Percentiles rank a stretch among this genome's conserved stretches.
These are phyloP conservation scores for Chaetophractus vellerosus DNA, from an alignment of 2,797 vertebrate genomes.

Conservation along the genomic window DNA sequence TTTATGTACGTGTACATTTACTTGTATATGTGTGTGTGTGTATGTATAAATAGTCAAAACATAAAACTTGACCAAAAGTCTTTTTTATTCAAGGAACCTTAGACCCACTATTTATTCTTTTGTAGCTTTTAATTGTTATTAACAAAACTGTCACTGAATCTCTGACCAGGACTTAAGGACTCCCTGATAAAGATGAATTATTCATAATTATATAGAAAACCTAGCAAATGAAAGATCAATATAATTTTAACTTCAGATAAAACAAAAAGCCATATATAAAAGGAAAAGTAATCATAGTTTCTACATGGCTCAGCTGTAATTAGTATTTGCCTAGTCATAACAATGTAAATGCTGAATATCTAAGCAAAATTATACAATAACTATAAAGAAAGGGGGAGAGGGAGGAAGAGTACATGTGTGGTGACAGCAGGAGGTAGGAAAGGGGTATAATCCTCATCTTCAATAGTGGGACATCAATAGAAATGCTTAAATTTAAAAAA, in stretches of 20 bases:
- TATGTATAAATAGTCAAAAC: slow-evolving; percentile 22
- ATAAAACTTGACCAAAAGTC: neutral
- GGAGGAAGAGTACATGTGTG: neutral
- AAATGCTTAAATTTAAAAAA: neutral
- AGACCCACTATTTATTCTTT: slow-evolving; percentile 35
- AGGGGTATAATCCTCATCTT: neutral
- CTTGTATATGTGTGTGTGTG: neutral
- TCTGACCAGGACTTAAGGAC: slow-evolving; percentile 22
- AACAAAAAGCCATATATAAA: neutral
- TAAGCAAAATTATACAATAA: neutral
- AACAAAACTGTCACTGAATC: slow-evolving; percentile 23
- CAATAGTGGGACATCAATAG: neutral
- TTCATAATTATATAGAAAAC: slow-evolving; percentile 29
- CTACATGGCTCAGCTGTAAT: neutral
- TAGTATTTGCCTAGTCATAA: neutral
- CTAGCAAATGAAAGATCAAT: slow-evolving; percentile 32
- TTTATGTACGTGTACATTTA: too few species aligned
- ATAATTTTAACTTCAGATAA: neutral
- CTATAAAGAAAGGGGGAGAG: neutral
- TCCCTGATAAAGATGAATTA: slow-evolving; percentile 1
- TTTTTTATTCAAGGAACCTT: neutral
- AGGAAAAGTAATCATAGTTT: neutral
- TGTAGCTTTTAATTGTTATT: neutral
- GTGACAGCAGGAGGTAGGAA: neutral
- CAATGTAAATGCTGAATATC: neutral